Conservation (phyloP, 2,113 vertebrate genomes). For the Ciconia boyciana region DNA sequence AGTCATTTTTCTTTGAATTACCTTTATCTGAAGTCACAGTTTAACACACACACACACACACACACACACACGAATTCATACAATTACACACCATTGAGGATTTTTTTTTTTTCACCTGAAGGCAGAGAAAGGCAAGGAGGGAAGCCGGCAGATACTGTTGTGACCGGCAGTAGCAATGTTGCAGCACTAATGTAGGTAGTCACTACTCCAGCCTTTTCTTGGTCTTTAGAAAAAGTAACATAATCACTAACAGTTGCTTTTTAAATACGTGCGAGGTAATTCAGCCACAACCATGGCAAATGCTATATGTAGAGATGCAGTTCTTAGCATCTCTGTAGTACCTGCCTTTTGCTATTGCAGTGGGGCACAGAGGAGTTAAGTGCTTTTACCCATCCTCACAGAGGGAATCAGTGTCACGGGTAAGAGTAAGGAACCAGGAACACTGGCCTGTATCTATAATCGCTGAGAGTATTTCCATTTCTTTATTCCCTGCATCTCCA, state of each 20-base stretch:
- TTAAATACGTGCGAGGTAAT: not conserved
- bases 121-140: not conserved
- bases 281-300: not conserved
- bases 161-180: not conserved
- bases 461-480: not conserved
- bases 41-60: not conserved
- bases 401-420: not conserved
- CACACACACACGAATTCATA: not conserved
- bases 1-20: not conserved
- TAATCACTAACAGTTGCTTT: not conserved
- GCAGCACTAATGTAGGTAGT: not conserved
- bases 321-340: not conserved
- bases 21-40: not conserved
- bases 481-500: not conserved
- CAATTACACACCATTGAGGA: not conserved
- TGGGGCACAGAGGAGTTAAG: not conserved
- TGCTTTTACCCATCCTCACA: not conserved
- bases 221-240: not conserved
- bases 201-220: not conserved
- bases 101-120: not conserved
- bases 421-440: not conserved
- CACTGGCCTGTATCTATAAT: not conserved
- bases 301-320: accelerated
- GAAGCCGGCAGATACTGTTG: not conserved
- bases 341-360: not conserved